Evolutionary conservation across 2,113 vertebrate species (phyloP).

Genomic region (Gobius niger): DNA sequence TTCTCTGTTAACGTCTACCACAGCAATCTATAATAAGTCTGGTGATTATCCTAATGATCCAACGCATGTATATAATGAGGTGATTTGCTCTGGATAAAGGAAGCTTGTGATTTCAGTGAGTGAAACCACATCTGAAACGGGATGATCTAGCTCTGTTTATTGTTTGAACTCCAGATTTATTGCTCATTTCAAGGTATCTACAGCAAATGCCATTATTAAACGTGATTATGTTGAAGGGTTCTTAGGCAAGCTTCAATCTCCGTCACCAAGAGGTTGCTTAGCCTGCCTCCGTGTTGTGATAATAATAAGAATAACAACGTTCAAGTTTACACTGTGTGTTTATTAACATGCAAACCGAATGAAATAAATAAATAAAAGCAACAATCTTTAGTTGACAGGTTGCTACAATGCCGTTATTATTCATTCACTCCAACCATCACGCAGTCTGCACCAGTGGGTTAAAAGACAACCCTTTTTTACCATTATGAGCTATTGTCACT

Average conservation of each 20-base stretch:
- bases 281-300: neutral
- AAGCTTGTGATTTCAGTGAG: slow-evolving; percentile 59
- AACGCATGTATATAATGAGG: slow-evolving; percentile 72
- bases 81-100: slow-evolving; percentile 74
- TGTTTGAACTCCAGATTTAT: slow-evolving; percentile 7
- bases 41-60: slow-evolving; percentile 77
- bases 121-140: slow-evolving; percentile 41
- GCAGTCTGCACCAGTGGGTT: no score
- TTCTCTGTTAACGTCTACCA: slow-evolving; percentile 59
- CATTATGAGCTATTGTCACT: no score
- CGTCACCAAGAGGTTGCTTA: neutral
- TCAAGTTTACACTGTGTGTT: no score
- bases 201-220: neutral
- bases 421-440: no score
- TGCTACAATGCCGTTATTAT: no score
- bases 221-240: no score
- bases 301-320: no score
- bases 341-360: no score
- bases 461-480: no score
- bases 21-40: slow-evolving; percentile 72
- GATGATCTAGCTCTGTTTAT: slow-evolving; percentile 33
- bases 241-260: no score
- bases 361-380: no score
- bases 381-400: no score
- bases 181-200: neutral